Evolutionary conservation across 2,888 invertebrate species (phyloP).

Genomic region (Cloeon dipterum): DNA sequence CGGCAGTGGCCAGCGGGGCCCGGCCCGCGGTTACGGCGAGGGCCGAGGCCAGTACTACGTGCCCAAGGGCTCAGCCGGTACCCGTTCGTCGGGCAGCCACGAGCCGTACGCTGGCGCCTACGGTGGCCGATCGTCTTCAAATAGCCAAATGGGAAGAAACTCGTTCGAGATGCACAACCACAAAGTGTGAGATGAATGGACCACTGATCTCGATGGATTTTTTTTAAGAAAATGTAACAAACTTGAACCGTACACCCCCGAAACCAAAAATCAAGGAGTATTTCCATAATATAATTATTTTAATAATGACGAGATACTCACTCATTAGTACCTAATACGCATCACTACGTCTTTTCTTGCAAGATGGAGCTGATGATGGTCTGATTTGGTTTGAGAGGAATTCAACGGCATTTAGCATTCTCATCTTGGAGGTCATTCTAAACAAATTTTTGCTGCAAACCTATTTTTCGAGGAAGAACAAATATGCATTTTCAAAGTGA

Average conservation of each 20-base stretch:
- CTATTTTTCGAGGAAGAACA: too few relatives aligned
- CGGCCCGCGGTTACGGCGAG: slow-evolving; percentile 44
- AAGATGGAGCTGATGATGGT: too few relatives aligned
- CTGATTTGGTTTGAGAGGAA: too few relatives aligned
- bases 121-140: slow-evolving; percentile 21
- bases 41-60: slow-evolving; percentile 48
- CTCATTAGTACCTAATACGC: slow-evolving; percentile 19
- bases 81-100: slow-evolving; percentile 2
- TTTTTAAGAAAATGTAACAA: too few relatives aligned
- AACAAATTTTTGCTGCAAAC: too few relatives aligned
- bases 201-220: not conserved
- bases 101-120: slow-evolving; percentile 53
- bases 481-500: too few relatives aligned
- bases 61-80: slow-evolving; percentile 38
- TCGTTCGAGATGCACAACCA: slow-evolving; percentile 53
- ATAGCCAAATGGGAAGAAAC: slow-evolving; percentile 15
- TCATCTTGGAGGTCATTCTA: too few relatives aligned
- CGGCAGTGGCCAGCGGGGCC: slow-evolving; percentile 24
- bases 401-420: too few relatives aligned
- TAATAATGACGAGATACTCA: slow-evolving; percentile 16
- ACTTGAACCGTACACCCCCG: not conserved
- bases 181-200: slow-evolving; percentile 31
- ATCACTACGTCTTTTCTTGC: slow-evolving; percentile 21
- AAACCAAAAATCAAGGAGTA: not conserved
- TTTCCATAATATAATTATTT: slow-evolving; percentile 13